phyloP scores from a whole-genome alignment of 2,888 invertebrate genomes.

The Eledona agricola region DNA sequence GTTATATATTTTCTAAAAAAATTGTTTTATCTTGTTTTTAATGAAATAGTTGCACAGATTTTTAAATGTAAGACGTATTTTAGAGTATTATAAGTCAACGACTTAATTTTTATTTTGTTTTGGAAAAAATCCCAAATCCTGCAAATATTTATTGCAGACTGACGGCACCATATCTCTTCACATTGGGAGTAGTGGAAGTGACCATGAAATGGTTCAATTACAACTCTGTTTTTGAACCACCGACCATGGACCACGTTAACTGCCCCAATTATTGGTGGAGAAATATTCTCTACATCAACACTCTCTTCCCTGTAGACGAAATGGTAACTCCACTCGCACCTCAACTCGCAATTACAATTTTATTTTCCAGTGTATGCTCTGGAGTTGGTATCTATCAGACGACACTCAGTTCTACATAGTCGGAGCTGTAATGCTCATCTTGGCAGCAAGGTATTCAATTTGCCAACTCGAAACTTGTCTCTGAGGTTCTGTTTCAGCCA shows the following conservation, averaged over 20 bases:
- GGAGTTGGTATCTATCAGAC: conserved; percentile 91
- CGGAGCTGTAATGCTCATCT: conserved; percentile 80
- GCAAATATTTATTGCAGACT: conserved; percentile 66
- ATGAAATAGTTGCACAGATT: no score
- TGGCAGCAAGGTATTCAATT: conserved; percentile 70
- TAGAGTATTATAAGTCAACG: conserved; percentile 2
- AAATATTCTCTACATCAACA: conserved; percentile 86
- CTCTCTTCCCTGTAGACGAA: conserved; percentile 82
- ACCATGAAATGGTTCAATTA: conserved; percentile 87
- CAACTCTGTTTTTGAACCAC: conserved; percentile 85
- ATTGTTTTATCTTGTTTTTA: no score
- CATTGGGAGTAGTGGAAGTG: conserved; percentile 83
- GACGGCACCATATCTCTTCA: conserved; percentile 83
- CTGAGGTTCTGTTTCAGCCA: conserved; percentile 71
- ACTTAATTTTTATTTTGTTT: no score
- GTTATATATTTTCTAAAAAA: no score
- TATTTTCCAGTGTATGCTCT: conserved; percentile 80
- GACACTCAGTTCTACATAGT: conserved; percentile 89
- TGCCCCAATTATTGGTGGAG: conserved; percentile 91
- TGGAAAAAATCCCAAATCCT: no score
- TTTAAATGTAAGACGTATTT: neutral
- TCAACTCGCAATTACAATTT: conserved; percentile 6
- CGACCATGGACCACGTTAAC: conserved; percentile 81
- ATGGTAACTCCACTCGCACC: conserved; percentile 68
- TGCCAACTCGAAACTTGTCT: neutral